phyloP scores from a whole-genome alignment of 2,113 vertebrate genomes.

The Tinamus guttatus region DNA sequence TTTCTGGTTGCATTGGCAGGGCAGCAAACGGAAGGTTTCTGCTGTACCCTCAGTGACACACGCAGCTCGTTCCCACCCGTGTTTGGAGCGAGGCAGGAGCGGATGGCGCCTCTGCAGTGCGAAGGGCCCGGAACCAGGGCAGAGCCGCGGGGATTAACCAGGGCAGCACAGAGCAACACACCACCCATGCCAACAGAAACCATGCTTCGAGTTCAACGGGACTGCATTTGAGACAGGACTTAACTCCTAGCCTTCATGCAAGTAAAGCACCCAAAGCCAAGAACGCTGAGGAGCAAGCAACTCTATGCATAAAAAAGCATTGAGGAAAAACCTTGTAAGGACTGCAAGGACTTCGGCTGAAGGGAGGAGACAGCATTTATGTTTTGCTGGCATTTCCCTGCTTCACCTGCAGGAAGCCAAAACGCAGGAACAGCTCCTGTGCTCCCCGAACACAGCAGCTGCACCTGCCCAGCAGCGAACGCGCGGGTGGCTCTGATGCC shows the following conservation, averaged over 20 bases:
- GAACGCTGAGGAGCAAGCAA: neutral
- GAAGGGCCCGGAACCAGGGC: accelerated
- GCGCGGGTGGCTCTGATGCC: neutral
- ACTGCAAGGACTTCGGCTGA: neutral
- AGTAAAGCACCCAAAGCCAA: neutral
- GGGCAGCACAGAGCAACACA: neutral
- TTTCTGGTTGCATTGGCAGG: neutral
- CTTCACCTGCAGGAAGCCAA: neutral
- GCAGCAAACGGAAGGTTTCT: neutral
- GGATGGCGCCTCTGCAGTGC: neutral
- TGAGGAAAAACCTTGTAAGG: neutral
- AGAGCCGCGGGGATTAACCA: neutral
- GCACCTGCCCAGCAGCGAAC: neutral
- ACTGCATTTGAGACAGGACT: neutral
- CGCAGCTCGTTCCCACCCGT: accelerated
- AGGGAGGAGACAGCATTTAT: accelerated
- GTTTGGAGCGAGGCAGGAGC: accelerated
- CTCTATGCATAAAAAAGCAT: neutral
- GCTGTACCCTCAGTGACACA: neutral
- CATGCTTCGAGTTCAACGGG: neutral
- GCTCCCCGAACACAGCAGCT: neutral
- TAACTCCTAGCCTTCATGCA: neutral
- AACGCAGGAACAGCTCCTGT: neutral
- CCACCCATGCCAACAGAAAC: neutral
- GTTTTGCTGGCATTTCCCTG: neutral